phyloP scores from a whole-genome alignment of 2,113 vertebrate genomes.

The Semnornis frantzii region DNA sequence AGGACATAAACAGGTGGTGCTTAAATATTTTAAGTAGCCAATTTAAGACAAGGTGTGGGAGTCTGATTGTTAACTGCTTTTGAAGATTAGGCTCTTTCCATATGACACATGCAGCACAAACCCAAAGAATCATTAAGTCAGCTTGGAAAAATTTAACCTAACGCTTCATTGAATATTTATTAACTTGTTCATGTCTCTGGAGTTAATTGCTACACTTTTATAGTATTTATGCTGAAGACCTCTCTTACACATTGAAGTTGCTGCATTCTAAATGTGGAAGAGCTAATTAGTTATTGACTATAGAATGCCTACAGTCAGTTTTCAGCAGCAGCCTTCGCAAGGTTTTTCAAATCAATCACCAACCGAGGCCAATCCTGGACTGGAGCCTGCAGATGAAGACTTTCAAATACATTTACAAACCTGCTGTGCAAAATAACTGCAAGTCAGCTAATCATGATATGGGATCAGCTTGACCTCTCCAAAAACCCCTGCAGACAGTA shows the following conservation, averaged over 20 bases:
- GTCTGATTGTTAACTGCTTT: neutral
- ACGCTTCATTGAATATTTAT: neutral
- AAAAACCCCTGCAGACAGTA: neutral
- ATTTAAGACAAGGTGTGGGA: neutral
- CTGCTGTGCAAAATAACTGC: neutral
- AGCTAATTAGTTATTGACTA: neutral
- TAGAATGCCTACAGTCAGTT: neutral
- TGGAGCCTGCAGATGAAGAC: neutral
- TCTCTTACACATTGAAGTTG: neutral
- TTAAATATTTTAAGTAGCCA: slow-evolving; percentile 7
- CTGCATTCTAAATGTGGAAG: neutral
- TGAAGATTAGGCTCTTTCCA: neutral
- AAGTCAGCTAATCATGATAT: neutral
- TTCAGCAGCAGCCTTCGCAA: neutral
- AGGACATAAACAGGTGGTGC: neutral
- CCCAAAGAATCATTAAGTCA: neutral
- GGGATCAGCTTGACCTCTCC: neutral
- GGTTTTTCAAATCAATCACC: neutral
- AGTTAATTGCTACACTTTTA: neutral
- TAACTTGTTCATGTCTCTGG: neutral
- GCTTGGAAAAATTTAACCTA: neutral
- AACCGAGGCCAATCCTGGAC: neutral
- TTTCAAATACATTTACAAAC: neutral
- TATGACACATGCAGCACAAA: neutral
- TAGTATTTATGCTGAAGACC: neutral